Percentiles rank a stretch among this genome's conserved stretches.
Conservation (phyloP, 2,888 invertebrate genomes). For the Andrena marginata region DNA sequence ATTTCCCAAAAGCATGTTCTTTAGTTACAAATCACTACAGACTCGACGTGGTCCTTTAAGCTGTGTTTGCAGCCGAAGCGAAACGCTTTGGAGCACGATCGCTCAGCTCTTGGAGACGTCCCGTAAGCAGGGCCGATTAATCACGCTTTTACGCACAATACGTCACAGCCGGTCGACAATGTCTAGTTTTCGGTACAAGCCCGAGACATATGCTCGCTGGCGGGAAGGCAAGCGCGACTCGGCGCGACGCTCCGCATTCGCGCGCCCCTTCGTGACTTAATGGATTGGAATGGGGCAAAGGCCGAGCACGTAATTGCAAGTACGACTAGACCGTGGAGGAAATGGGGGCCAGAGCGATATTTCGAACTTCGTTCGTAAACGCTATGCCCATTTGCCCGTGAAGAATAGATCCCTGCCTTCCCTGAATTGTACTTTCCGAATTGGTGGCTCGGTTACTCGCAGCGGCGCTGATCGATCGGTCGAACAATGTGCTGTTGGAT, state of each 20-base stretch:
- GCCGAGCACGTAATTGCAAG: constrained; percentile 76
- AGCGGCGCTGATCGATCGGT: constrained; percentile 52
- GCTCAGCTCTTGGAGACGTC: constrained; percentile 19
- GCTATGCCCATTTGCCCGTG: constrained; percentile 66
- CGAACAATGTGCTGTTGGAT: constrained; percentile 63
- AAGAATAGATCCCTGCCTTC: constrained; percentile 67
- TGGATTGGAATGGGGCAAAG: constrained; percentile 74
- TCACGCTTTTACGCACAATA: constrained; percentile 56
- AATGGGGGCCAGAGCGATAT: constrained; percentile 61
- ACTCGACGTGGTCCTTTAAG: not conserved
- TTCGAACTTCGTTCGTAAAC: constrained; percentile 69
- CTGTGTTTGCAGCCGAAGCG: not conserved
- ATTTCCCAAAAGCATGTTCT: too few species aligned
- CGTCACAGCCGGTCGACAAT: constrained; percentile 44
- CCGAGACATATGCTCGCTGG: constrained; percentile 66
- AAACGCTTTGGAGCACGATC: constrained; percentile 7
- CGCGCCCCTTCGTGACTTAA: constrained; percentile 68
- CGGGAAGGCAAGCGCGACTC: constrained; percentile 42
- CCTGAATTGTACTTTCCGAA: constrained; percentile 67
- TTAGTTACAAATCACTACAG: not conserved
- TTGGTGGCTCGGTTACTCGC: constrained; percentile 61
- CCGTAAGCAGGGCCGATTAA: constrained; percentile 53
- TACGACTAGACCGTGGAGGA: constrained; percentile 44
- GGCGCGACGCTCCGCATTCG: constrained; percentile 57
- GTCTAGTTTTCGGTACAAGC: constrained; percentile 55